These are phyloP conservation scores for Hirudinaria manillensis DNA, from an alignment of 2,888 invertebrate genomes.

Conservation along the genomic window DNA sequence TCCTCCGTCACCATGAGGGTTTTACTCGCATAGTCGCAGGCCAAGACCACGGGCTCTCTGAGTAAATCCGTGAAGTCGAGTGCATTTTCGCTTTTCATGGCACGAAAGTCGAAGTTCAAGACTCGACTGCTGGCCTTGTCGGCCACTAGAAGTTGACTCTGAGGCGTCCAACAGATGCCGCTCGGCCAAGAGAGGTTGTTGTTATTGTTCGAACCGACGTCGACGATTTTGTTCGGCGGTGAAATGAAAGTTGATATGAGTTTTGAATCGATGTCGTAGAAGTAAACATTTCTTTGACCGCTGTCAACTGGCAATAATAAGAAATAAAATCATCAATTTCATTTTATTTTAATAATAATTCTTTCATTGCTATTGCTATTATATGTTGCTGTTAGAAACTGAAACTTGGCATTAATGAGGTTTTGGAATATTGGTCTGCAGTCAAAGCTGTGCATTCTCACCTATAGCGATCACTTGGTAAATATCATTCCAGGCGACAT, in stretches of 20 bases:
- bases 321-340: not conserved
- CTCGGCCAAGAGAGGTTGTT: not conserved
- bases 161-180: not conserved
- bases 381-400: no score
- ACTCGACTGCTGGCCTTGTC: not conserved
- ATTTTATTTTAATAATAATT: not conserved
- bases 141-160: not conserved
- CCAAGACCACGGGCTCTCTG: not conserved
- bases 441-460: not conserved
- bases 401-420: no score
- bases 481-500: slow-evolving; percentile 1
- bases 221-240: not conserved
- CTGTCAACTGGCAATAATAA: not conserved
- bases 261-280: slow-evolving; percentile 1
- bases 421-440: no score
- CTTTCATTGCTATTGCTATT: not conserved
- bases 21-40: not conserved
- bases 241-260: not conserved
- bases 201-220: no score
- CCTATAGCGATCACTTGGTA: slow-evolving; percentile 21
- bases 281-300: not conserved
- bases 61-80: not conserved
- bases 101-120: not conserved
- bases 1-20: not conserved
- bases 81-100: slow-evolving; percentile 1